These are phyloP conservation scores for Gymnopithys bicolor DNA, from an alignment of 2,797 vertebrate species.

Conservation along the genomic window DNA sequence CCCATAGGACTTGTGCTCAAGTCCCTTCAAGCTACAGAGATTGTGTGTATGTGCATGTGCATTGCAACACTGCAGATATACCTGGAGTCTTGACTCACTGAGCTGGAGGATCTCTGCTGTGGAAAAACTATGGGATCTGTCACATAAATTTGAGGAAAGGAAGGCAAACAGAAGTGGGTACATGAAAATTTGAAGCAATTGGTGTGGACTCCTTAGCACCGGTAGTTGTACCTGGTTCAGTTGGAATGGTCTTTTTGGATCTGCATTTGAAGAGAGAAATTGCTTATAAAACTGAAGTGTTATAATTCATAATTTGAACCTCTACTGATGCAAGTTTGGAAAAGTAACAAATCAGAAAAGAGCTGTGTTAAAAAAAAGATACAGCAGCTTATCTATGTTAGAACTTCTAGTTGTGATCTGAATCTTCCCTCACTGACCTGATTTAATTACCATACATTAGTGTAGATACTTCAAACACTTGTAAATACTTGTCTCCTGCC, in stretches of 20 bases:
- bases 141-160: neutral
- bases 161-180: neutral
- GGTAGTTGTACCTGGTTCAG: neutral
- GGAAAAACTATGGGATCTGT: neutral
- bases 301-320: neutral
- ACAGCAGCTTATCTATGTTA: accelerated
- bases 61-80: accelerated
- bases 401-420: neutral
- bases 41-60: accelerated
- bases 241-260: neutral
- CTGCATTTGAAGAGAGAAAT: neutral
- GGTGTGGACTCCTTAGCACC: neutral
- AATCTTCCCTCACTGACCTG: neutral
- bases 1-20: no score
- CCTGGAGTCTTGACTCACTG: accelerated
- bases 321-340: neutral
- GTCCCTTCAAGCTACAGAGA: no score
- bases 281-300: neutral
- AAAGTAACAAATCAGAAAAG: neutral
- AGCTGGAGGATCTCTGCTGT: neutral
- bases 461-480: neutral
- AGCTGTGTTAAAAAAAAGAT: neutral
- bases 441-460: neutral
- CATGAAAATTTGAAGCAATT: neutral
- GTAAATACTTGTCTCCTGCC: neutral